Base-by-base conservation (phyloP, 2,113 vertebrate genomes). In the Tiliqua scincoides region DNA sequence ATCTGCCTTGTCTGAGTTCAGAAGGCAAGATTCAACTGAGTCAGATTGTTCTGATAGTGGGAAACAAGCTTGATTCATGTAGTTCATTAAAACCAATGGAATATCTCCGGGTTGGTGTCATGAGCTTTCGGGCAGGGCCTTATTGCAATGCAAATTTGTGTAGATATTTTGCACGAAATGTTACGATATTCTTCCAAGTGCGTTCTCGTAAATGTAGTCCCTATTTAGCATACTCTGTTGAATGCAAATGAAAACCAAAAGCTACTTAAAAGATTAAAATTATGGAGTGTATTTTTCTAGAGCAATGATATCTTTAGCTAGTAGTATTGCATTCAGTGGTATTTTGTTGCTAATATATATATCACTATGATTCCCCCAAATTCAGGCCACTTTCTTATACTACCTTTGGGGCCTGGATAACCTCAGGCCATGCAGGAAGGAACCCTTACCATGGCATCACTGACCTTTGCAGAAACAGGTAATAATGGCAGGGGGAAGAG, bases 91-190 rank as follows among this genome's bases (percentile, higher is more conserved):
- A 92, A 2, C 77, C 27, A 86, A 63, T 73, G 78, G 78, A 88
- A 89, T 86, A 57, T 82, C 14, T 59, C 80, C 18, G 17, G n/a
- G 87, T 82, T 88, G 32, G 79, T 72, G 89, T 61, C n/a, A 62
- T 17, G 43, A 59, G 40, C 54, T 67, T 23, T 20, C 83, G 79
- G 63, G 2, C 52, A 89, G 43, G 27, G 12, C 27, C 75, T 82
- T 37, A 1, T 57, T 79, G 11, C 10, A 59, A 54, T 40, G 7
- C 43, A 9, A 59, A 85, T 77, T 30, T 14, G 23, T 23, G 23
- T 25, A 59, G 63, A 73, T 21, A 25, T 73, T 48, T 48, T 71
- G n/a, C 63, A 10, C 40, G 32, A 74, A n/a, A 80, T 61, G n/a
- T 5, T 40, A 83, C 61, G 52, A 80, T 83, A 80, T 30, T 65